Base-by-base conservation (phyloP, 2,113 vertebrate species). In the Pavo muticus region DNA sequence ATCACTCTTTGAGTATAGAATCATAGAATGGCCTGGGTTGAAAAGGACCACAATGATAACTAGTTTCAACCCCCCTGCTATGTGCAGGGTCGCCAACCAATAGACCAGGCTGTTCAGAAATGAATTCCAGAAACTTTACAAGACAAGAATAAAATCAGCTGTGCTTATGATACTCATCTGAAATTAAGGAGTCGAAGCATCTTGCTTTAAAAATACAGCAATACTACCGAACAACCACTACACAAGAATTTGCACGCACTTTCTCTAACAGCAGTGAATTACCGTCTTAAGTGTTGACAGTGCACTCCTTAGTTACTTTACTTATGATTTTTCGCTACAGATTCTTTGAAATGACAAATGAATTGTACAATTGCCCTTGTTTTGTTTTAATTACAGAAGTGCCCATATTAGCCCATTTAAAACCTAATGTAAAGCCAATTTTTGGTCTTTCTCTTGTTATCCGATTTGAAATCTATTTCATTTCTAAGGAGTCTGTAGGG, bases 141-240 rank as follows among this genome's bases (percentile, higher is more conserved):
- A 83, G 73, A 45, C 8, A 30, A 47, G 72, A 73, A 71, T 23
- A 39, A 44, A 42, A 42, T 84, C 24, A 60, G 15, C 84, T 61
- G 2, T 60, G 11, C 13, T 1, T 29, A 15, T 64, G 65, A 44
- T 81, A 37, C 29, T 77, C 9, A n/a, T 39, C 27, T 87, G 77
- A 95, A 95, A 79, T 87, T 19, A 81, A 18, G 56, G 48, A 74
- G 30, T 77, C 24, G 44, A 61, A 47, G 6, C 40, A 60, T 84
- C 19, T 77, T 90, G 19, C 61, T 90, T 93, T 68, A 86, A 67
- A 73, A 91, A 42, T 59, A 40, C 11, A 61, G 2, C 23, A 18
- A 70, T 73, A 42, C n/a, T 76, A 11, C 60, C 18, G 69, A 61
- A 35, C 23, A 87, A 40, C 6, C 61, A 67, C 8, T 63, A 40